A percentile compares a stretch with the other conserved stretches of the same genome.
These are phyloP conservation scores for Drosophila santomea DNA, from an alignment of 1,140 invertebrate genomes.

Conservation along the genomic window DNA sequence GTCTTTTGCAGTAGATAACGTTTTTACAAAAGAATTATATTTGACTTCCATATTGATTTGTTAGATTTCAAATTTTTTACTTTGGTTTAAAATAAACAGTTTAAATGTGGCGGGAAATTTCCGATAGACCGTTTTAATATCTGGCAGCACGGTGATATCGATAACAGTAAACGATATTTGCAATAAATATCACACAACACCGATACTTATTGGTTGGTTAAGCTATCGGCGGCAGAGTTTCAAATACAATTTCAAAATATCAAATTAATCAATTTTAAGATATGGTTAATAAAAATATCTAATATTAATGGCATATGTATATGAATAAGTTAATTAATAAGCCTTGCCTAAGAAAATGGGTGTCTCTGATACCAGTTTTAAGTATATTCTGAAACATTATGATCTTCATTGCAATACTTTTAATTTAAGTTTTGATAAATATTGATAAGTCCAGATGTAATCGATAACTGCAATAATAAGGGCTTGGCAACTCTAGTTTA, in stretches of 20 bases:
- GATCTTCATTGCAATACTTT: too few relatives aligned
- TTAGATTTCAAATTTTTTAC: not conserved
- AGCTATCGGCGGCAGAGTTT: not conserved
- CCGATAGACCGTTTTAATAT: not conserved
- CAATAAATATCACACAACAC: not conserved
- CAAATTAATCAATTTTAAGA: too few relatives aligned
- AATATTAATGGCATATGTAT: too few relatives aligned
- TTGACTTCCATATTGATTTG: too few relatives aligned
- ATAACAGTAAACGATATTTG: not conserved
- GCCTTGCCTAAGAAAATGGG: too few relatives aligned
- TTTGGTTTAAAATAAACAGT: not conserved
- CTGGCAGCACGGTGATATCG: constrained; percentile 20
- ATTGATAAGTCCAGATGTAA: not conserved
- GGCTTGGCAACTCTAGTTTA: not conserved
- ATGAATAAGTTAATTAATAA: too few relatives aligned
- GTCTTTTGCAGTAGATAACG: too few relatives aligned
- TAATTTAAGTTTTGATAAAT: too few relatives aligned
- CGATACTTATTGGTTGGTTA: not conserved
- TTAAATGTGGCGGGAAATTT: constrained; percentile 20
- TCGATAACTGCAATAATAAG: not conserved
- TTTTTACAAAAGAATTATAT: too few relatives aligned
- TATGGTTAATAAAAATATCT: too few relatives aligned
- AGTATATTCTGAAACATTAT: too few relatives aligned
- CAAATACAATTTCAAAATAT: not conserved
- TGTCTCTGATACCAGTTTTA: too few relatives aligned